Evolutionary conservation across 92 coral and sea anemone genomes (phyloP).

Genomic region (Siderastrea siderea): DNA sequence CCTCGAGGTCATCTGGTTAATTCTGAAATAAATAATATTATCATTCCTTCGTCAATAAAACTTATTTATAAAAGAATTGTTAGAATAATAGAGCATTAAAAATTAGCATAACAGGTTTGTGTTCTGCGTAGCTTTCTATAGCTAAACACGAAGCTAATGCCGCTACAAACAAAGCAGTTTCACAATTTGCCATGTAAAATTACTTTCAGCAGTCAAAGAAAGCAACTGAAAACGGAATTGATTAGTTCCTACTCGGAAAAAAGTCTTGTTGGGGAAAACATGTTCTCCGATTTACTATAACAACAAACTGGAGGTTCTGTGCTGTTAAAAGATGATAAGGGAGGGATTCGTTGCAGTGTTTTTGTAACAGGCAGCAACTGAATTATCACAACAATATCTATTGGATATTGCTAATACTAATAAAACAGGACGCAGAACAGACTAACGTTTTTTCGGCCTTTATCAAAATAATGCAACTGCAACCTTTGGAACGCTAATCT

Average conservation of each 20-base stretch:
- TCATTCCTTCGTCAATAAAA: slow-evolving; percentile 11
- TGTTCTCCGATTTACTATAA: not conserved
- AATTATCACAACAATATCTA: not conserved
- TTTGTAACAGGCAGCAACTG: too few species aligned
- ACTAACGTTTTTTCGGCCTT: too few species aligned
- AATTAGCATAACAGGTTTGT: slow-evolving; percentile 1
- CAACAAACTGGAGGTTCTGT: not conserved
- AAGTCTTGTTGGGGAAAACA: not conserved
- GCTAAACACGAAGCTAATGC: too few species aligned
- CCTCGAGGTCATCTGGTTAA: slow-evolving; percentile 24
- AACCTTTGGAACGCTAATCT: too few species aligned
- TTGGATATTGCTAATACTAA: not conserved
- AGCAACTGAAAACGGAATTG: too few species aligned
- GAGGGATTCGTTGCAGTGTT: too few species aligned
- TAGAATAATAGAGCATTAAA: not conserved
- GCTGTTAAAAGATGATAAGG: not conserved
- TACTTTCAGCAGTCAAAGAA: not conserved
- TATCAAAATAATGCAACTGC: too few species aligned
- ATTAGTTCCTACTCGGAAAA: not conserved
- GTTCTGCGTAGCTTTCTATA: not conserved
- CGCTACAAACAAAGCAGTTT: too few species aligned
- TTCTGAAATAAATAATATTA: slow-evolving; percentile 37
- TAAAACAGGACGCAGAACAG: not conserved
- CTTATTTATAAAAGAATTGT: slow-evolving; percentile 24
- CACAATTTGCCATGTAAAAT: not conserved